These are phyloP conservation scores for Rhynchonycteris naso DNA, from an alignment of 2,797 vertebrate species.

Conservation along the genomic window DNA sequence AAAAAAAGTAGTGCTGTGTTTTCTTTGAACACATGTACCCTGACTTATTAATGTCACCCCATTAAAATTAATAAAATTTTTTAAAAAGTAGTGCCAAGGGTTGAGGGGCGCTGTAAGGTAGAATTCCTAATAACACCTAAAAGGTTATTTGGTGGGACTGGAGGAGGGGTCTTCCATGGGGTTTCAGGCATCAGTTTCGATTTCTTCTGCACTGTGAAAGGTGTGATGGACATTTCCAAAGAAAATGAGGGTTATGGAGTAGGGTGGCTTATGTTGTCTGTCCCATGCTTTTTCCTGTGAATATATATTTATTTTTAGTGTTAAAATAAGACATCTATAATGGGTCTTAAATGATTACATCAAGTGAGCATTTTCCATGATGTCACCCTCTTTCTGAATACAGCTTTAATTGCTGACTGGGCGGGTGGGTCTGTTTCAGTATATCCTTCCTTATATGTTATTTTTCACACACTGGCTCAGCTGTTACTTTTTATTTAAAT, in stretches of 20 bases:
- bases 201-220: neutral
- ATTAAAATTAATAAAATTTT: no score
- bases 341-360: neutral
- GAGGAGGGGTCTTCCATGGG: neutral
- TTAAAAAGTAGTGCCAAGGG: neutral
- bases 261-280: neutral
- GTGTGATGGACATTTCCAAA: neutral
- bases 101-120: neutral
- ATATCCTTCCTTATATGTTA: neutral
- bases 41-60: no score
- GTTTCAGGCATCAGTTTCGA: neutral
- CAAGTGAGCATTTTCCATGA: neutral
- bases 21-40: no score
- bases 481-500: conserved; percentile 15
- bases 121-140: neutral
- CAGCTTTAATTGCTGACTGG: neutral
- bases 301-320: neutral
- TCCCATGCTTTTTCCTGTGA: neutral
- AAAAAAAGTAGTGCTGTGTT: no score
- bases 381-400: neutral
- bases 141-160: neutral
- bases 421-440: neutral
- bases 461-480: neutral
- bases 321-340: neutral
- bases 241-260: neutral